Percentiles rank a stretch among this genome's conserved stretches.
Evolutionary conservation across 2,113 vertebrate genomes (phyloP).

Genomic region (Sigmodon hispidus): DNA sequence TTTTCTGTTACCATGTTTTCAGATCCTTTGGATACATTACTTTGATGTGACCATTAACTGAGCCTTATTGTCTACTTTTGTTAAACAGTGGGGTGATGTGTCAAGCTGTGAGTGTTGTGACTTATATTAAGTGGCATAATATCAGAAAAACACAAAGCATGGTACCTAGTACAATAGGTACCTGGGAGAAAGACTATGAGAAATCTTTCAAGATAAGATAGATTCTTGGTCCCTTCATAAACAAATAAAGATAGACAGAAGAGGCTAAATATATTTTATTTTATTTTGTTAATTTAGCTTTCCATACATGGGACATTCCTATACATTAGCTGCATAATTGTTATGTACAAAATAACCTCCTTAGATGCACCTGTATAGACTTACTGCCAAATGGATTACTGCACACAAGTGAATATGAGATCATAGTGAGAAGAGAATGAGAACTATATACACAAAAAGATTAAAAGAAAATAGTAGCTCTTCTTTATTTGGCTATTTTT

Average conservation of each 20-base stretch:
- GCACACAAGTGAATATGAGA: background rate
- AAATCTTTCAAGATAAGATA: background rate
- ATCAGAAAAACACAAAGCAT: background rate
- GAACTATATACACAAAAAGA: background rate
- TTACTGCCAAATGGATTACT: background rate
- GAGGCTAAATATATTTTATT: background rate
- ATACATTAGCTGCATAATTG: background rate
- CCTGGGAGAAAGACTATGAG: background rate
- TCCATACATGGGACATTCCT: background rate
- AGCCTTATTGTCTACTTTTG: background rate
- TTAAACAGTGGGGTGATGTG: accelerated
- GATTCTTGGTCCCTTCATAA: background rate
- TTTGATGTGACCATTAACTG: background rate
- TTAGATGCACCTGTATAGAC: background rate
- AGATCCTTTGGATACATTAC: background rate
- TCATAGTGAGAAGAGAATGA: background rate
- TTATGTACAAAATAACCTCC: background rate
- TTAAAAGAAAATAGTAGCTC: background rate
- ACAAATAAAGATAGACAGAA: background rate
- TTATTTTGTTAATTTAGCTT: background rate
- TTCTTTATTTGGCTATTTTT: background rate
- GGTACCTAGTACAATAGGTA: background rate
- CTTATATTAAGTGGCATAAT: background rate
- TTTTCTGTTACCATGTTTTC: background rate
- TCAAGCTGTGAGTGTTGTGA: background rate